These are phyloP conservation scores for Napeogenes inachia DNA, from an alignment of 2,888 invertebrate genomes.

Conservation along the genomic window DNA sequence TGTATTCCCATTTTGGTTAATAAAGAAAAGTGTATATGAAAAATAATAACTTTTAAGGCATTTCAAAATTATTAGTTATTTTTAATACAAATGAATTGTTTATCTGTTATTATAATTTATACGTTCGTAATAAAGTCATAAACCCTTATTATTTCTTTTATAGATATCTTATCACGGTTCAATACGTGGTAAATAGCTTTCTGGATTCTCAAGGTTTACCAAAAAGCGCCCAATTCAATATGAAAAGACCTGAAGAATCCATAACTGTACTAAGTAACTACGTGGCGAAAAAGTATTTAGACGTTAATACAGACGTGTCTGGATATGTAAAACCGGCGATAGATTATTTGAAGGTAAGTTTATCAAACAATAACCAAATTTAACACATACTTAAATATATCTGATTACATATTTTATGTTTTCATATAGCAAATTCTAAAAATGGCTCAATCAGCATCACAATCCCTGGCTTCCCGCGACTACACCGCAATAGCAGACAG, in stretches of 20 bases:
- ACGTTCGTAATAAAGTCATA: too few species aligned
- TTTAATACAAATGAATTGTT: too few species aligned
- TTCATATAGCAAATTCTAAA: constrained; percentile 80
- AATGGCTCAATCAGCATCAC: constrained; percentile 83
- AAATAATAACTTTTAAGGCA: too few species aligned
- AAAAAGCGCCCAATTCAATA: constrained; percentile 82
- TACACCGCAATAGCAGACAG: constrained; percentile 85
- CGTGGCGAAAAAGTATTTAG: constrained; percentile 82
- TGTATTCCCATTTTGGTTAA: too few species aligned
- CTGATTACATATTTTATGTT: not conserved
- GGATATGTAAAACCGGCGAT: constrained; percentile 87
- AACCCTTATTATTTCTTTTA: constrained; percentile 28
- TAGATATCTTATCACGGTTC: constrained; percentile 83
- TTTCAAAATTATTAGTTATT: too few species aligned
- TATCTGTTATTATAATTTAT: too few species aligned
- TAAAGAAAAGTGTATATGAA: too few species aligned
- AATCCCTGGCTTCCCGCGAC: constrained; percentile 79
- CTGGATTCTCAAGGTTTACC: constrained; percentile 86
- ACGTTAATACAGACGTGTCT: constrained; percentile 83
- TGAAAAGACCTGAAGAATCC: constrained; percentile 82
- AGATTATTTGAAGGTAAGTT: constrained; percentile 79
- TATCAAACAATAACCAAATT: too few species aligned
- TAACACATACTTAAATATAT: too few species aligned
- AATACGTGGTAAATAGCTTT: constrained; percentile 85
- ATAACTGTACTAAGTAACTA: constrained; percentile 83